Evolutionary conservation across 2,888 invertebrate species (phyloP).

Genomic region (Agrochola macilenta): DNA sequence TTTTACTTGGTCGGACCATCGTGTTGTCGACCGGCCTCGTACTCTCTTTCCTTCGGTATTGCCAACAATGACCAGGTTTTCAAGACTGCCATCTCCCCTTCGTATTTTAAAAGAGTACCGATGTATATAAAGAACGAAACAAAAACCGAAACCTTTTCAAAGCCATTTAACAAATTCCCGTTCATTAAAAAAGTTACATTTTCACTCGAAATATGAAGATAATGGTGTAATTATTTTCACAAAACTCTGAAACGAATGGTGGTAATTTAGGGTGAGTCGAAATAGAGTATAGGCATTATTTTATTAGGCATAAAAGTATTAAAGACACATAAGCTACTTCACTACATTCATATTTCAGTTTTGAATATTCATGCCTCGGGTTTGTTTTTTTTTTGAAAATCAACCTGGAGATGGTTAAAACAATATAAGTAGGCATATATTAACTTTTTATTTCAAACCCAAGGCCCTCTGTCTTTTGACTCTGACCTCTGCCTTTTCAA

Average conservation of each 20-base stretch:
- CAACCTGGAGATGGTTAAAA: neutral
- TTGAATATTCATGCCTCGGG: slow-evolving; percentile 5
- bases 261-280: slow-evolving; percentile 6
- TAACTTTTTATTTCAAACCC: neutral
- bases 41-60: no score
- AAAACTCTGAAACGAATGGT: slow-evolving; percentile 44
- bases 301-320: neutral
- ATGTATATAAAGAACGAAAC: no score
- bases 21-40: no score
- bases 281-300: neutral
- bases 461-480: no score
- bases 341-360: neutral
- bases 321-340: neutral
- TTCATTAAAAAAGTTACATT: slow-evolving; percentile 29
- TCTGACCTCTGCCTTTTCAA: no score
- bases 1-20: no score
- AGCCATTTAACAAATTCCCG: slow-evolving; percentile 29
- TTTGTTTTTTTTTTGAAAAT: no score
- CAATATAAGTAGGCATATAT: neutral
- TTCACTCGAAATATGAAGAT: slow-evolving; percentile 38
- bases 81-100: no score
- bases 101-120: no score
- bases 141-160: slow-evolving; percentile 2
- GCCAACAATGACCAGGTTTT: no score
- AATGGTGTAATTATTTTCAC: slow-evolving; percentile 50